A percentile compares a stretch with the other conserved stretches of the same genome.
Conservation (phyloP, 2,113 vertebrate species). For the Pantherophis guttatus region DNA sequence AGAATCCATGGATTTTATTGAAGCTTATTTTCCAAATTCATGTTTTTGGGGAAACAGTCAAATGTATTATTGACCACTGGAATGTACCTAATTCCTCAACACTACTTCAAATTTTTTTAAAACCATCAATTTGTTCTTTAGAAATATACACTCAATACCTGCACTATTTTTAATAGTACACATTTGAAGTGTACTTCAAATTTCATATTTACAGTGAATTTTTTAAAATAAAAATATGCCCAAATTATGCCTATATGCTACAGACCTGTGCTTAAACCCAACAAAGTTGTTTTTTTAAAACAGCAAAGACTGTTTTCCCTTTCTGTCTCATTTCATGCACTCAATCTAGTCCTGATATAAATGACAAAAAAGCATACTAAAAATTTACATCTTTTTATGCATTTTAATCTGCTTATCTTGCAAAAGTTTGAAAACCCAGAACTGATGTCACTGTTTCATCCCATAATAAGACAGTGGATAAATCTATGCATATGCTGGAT, state of each 20-base stretch:
- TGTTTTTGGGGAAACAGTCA: neutral
- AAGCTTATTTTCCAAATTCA: neutral
- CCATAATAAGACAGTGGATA: neutral
- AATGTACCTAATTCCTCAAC: neutral
- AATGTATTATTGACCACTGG: neutral
- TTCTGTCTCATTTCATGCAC: neutral
- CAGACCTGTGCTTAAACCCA: conserved; percentile 34
- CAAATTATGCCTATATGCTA: conserved; percentile 24
- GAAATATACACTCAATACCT: neutral
- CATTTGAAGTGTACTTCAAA: conserved; percentile 12
- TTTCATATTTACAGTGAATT: conserved; percentile 37
- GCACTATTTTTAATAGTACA: conserved; percentile 24
- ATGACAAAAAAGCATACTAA: neutral
- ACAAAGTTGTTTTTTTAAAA: conserved; percentile 15
- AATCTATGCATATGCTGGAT: neutral
- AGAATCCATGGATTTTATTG: neutral
- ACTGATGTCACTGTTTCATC: conserved; percentile 31
- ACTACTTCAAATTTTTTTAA: neutral
- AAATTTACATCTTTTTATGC: conserved; percentile 19
- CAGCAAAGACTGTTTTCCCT: conserved; percentile 24
- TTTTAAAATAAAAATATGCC: conserved; percentile 41
- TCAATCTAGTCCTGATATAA: neutral
- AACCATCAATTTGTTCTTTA: neutral
- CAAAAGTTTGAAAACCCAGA: conserved; percentile 59
- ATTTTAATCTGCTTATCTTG: conserved; percentile 44